Base-by-base conservation (phyloP, 2,888 invertebrate species). In the Drosophila limbata region DNA sequence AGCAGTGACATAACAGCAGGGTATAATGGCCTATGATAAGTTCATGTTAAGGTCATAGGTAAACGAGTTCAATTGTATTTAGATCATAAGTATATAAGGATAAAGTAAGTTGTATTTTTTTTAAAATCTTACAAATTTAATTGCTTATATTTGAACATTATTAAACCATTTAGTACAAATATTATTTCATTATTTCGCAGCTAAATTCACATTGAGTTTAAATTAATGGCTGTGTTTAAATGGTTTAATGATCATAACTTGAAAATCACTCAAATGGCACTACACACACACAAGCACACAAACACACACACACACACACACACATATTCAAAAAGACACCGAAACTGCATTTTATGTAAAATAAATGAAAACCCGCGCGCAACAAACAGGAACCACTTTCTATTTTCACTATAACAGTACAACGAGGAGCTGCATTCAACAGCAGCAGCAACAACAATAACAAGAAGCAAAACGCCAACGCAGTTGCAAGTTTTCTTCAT, bases 361-460 rank as follows among this genome's bases (percentile, higher is more conserved):
- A 88, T 75, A 89, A 83, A 80, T 83, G 89, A 88, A 87, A 83
- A 89, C 76, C 76, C 77, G 84, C 84, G 84, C 64, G 69, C 88
- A 81, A 57, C 73, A 78, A 85, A 89, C 90, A 90, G 90, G 81
- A 91, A 91, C 90, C 92, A 92, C 91, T 91, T 91, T 91, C 92
- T 92, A 91, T 92, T 91, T 91, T 92, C 90, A 88, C 91, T 89
- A 89, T 89, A 90, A 88, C 88, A 82, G 87, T 86, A 90, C 75
- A 64, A 53, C 28, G 72, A 69, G 69, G 69, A 81, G 68, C 78
- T 69, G 72, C 80, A 62, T 21, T 53, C 51, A 59, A 40, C 48
- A 50, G n/a, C 56, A 61, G 33, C 40, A 63, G n/a, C 28, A 52
- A 39, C 50, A 55, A 52, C 37, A 47, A 51, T 31, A 70, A 66